Conservation (phyloP, 2,113 vertebrate species). For the Pterocles orientalis region DNA sequence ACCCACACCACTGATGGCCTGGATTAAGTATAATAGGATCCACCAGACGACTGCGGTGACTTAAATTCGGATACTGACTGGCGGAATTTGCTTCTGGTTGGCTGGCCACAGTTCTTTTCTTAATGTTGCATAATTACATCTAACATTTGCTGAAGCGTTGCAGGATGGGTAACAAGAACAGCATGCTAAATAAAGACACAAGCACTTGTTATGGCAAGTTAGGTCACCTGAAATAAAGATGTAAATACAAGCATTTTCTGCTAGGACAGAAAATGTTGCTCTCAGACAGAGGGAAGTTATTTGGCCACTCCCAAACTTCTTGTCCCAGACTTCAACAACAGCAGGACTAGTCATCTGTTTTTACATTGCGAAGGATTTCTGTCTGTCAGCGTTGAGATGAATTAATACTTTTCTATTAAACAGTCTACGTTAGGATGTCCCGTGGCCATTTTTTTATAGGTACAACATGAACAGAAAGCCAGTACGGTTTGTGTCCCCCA, state of each 20-base stretch:
- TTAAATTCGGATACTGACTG: conserved; percentile 3
- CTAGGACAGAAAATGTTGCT: neutral
- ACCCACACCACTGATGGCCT: conserved; percentile 20
- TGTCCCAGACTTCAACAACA: neutral
- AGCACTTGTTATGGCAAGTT: neutral
- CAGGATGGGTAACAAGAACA: neutral
- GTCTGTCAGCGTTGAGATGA: rapidly evolving
- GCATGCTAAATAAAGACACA: neutral
- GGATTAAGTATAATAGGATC: conserved; percentile 47
- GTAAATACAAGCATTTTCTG: neutral
- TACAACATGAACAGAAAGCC: neutral
- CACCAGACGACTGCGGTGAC: conserved; percentile 1
- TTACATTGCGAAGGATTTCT: neutral
- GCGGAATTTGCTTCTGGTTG: conserved; percentile 15
- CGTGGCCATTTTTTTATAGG: neutral
- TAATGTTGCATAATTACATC: neutral
- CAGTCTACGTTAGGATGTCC: neutral
- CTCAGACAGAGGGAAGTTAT: neutral
- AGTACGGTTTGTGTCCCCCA: neutral
- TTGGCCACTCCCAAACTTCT: neutral
- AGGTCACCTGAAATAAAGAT: neutral
- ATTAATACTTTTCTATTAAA: neutral
- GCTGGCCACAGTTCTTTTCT: neutral
- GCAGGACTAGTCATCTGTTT: neutral
- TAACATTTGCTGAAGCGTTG: neutral